Conservation (phyloP, 1,140 invertebrate species). For the Bombus terrestris region DNA sequence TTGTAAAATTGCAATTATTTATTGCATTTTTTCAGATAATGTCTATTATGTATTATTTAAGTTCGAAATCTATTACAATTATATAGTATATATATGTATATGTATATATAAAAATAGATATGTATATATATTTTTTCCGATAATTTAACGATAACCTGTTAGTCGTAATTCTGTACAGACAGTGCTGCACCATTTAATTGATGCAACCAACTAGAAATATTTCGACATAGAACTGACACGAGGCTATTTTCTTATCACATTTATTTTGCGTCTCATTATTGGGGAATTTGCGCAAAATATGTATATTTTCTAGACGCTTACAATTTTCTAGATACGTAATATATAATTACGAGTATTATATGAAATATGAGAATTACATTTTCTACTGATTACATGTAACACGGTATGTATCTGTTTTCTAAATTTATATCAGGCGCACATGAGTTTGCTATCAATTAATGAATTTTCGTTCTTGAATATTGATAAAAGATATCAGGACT, state of each 20-base stretch:
- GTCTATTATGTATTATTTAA: not conserved
- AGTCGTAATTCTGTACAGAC: not conserved
- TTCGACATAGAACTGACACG: not conserved
- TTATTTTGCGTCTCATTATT: not conserved
- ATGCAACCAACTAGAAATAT: not conserved
- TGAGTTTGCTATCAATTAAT: not conserved
- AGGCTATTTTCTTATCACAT: not conserved
- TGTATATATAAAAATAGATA: too few species aligned
- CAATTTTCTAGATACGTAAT: not conserved
- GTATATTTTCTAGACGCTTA: not conserved
- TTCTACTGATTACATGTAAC: not conserved
- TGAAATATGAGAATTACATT: not conserved
- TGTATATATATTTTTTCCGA: not conserved
- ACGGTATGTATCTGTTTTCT: not conserved
- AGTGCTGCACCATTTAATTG: not conserved
- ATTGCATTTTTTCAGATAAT: not conserved
- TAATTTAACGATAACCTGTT: constrained; percentile 5
- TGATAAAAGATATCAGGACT: not conserved
- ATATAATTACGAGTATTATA: too few species aligned
- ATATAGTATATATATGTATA: not conserved
- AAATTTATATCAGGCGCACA: not conserved
- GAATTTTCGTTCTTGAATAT: not conserved
- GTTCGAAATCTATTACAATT: not conserved
- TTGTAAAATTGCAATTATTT: not conserved
- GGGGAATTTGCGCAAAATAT: not conserved